These are phyloP conservation scores for Hirtodrosophila trivittata DNA, from an alignment of 2,888 invertebrate species.

Conservation along the genomic window DNA sequence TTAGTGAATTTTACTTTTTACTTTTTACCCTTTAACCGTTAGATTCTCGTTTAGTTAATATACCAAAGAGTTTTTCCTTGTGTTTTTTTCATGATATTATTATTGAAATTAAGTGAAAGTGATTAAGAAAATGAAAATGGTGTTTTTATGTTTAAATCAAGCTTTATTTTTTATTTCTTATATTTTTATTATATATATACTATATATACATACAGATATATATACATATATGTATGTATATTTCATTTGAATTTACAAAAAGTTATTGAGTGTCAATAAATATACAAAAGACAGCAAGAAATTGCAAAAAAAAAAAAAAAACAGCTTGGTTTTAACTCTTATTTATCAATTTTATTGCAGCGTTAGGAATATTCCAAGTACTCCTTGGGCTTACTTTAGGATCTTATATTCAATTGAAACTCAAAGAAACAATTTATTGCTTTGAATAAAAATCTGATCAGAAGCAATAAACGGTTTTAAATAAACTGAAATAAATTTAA, in stretches of 20 bases:
- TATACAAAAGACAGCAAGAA: conserved; percentile 49
- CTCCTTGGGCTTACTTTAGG: no score
- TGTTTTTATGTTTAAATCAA: conserved; percentile 63
- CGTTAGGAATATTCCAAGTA: no score
- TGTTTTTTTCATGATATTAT: conserved; percentile 39
- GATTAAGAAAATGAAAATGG: conserved; percentile 45
- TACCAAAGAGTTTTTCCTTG: conserved; percentile 67
- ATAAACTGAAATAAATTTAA: no score
- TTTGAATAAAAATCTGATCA: no score
- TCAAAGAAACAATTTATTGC: no score
- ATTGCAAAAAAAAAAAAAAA: no score
- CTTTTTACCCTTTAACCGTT: conserved; percentile 35
- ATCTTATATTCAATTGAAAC: no score
- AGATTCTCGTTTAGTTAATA: conserved; percentile 58
- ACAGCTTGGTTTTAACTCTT: no score
- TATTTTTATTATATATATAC: neutral
- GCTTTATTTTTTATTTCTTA: conserved; percentile 59
- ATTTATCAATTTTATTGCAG: no score
- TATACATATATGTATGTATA: neutral
- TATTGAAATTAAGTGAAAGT: conserved; percentile 41
- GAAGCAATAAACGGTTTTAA: no score
- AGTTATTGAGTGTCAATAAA: conserved; percentile 66
- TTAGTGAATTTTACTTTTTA: conserved; percentile 26
- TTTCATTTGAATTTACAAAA: conserved; percentile 40
- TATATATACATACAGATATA: neutral